Conservation (phyloP, 2,888 invertebrate species). For the Atrina japonica region DNA sequence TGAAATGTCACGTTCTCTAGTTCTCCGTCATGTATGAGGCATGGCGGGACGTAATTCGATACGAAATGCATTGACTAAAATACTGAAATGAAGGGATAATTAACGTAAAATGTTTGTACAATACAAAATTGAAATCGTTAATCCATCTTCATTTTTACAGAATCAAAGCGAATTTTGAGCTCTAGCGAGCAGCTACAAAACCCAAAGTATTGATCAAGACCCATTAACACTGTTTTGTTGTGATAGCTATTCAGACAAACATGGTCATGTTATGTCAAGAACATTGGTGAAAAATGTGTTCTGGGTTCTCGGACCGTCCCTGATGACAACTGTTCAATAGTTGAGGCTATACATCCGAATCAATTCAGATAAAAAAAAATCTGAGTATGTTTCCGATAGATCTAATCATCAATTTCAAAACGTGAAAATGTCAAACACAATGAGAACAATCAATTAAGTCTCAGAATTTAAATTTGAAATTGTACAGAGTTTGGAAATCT, state of each 20-base stretch:
- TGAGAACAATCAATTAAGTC: no score
- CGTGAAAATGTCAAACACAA: no score
- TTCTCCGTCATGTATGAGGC: constrained; percentile 28
- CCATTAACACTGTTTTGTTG: constrained; percentile 25
- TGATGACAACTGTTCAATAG: no score
- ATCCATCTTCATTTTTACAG: constrained; percentile 46
- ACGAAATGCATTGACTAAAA: constrained; percentile 13
- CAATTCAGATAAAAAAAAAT: no score
- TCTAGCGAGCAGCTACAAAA: constrained; percentile 9
- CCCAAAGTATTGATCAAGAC: constrained; percentile 24
- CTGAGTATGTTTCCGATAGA: no score
- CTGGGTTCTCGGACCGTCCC: no score
- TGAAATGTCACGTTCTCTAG: constrained; percentile 19
- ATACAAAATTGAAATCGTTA: constrained; percentile 42
- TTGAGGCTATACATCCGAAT: no score
- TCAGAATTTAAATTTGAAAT: no score
- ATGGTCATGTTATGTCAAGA: background rate
- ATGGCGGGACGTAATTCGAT: constrained; percentile 22
- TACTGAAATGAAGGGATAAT: constrained; percentile 33
- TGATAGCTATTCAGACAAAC: constrained; percentile 18
- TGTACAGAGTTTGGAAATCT: no score
- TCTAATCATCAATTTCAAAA: no score
- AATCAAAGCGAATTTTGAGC: constrained; percentile 29
- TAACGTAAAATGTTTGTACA: constrained; percentile 46
- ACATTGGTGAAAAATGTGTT: background rate